These are phyloP conservation scores for Bungarus multicinctus DNA, from an alignment of 2,113 vertebrate species.

Conservation along the genomic window DNA sequence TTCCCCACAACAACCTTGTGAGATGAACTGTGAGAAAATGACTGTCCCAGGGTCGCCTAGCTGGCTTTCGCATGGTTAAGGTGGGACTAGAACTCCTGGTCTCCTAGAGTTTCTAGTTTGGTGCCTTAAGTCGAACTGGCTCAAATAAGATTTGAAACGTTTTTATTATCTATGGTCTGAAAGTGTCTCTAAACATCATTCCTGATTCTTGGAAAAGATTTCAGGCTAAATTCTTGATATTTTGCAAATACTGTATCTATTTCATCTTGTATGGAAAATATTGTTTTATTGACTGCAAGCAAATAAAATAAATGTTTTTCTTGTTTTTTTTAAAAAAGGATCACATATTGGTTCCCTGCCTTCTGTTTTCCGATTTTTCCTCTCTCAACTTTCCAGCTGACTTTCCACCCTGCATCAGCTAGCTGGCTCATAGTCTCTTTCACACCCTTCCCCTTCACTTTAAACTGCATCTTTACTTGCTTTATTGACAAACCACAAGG, in stretches of 20 bases:
- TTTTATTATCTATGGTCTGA: constrained; percentile 5
- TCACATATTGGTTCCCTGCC: neutral
- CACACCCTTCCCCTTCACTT: constrained; percentile 21
- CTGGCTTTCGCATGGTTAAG: neutral
- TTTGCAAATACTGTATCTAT: neutral
- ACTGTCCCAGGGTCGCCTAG: neutral
- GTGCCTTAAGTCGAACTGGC: neutral
- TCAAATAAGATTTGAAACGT: constrained; percentile 2
- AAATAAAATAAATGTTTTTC: neutral
- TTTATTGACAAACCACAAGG: constrained; percentile 49
- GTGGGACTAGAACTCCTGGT: neutral
- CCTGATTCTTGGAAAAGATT: constrained; percentile 2
- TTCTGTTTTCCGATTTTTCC: neutral
- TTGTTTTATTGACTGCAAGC: neutral
- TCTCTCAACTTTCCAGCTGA: neutral
- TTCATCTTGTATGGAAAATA: constrained; percentile 10
- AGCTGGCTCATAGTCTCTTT: neutral
- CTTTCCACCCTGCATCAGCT: neutral
- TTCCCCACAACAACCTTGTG: neutral
- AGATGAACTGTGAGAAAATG: neutral
- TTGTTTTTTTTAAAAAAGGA: neutral
- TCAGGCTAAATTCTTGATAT: neutral
- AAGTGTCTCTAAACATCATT: neutral
- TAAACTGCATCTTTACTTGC: constrained; percentile 20
- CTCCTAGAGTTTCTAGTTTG: neutral